Conservation (phyloP, 1,140 invertebrate genomes). For the Arion vulgaris region DNA sequence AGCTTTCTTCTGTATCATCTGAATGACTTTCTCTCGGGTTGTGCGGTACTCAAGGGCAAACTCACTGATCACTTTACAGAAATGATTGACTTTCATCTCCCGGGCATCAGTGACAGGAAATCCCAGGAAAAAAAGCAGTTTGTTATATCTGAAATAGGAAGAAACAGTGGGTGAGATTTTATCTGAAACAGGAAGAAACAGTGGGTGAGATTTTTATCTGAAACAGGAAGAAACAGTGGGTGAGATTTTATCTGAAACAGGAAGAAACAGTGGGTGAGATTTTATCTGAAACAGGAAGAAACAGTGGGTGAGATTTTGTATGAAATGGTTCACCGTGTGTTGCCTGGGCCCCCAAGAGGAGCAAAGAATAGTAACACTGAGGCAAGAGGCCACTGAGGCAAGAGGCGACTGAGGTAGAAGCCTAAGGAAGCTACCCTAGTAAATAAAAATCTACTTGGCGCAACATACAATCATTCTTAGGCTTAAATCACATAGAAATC, state of each 20-base stretch:
- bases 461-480: too few relatives aligned
- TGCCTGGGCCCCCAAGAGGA: too few relatives aligned
- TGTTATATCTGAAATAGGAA: slow-evolving; percentile 83
- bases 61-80: slow-evolving; percentile 95
- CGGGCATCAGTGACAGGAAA: slow-evolving; percentile 85
- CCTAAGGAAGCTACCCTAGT: too few relatives aligned
- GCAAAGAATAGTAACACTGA: too few relatives aligned
- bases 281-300: slow-evolving; percentile 80
- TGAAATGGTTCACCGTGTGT: too few relatives aligned
- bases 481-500: too few relatives aligned
- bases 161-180: neutral
- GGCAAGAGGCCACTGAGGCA: too few relatives aligned
- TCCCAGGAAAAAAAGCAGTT: slow-evolving; percentile 95
- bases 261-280: too few relatives aligned
- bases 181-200: too few relatives aligned
- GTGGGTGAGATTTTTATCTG: too few relatives aligned
- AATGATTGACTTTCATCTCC: slow-evolving; percentile 91
- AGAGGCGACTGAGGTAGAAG: too few relatives aligned
- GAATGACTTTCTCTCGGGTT: slow-evolving; percentile 93
- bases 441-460: too few relatives aligned
- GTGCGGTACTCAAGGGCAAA: slow-evolving; percentile 98
- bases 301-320: neutral
- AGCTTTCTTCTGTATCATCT: slow-evolving; percentile 96
- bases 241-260: neutral
- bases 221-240: slow-evolving; percentile 44